Percentiles rank a stretch among this genome's conserved stretches.
These are phyloP conservation scores for Gavia stellata DNA, from an alignment of 2,113 vertebrate genomes.

Conservation along the genomic window DNA sequence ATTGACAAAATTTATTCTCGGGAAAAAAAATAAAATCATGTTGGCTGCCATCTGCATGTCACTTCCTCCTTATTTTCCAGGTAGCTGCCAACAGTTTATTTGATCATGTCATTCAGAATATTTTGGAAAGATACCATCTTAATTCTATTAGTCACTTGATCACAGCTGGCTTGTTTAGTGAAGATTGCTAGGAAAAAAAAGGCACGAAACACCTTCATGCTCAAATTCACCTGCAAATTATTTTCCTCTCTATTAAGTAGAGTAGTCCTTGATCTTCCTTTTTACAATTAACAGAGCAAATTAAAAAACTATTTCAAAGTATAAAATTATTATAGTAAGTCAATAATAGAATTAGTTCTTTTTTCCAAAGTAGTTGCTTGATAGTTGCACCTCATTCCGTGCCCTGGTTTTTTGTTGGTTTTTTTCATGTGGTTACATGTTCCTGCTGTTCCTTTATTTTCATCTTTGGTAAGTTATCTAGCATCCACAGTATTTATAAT, in stretches of 20 bases:
- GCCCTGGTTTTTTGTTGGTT: accelerated
- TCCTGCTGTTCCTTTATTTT: not conserved
- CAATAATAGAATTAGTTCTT: not conserved
- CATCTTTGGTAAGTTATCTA: not conserved
- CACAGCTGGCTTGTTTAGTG: not conserved
- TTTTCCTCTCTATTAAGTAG: not conserved
- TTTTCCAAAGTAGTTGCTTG: not conserved
- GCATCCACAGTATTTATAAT: not conserved
- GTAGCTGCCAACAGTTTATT: not conserved
- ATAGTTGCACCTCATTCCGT: not conserved
- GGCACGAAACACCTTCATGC: not conserved
- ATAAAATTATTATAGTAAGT: not conserved
- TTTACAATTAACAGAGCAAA: not conserved
- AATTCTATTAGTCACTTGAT: not conserved
- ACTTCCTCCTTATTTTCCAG: not conserved
- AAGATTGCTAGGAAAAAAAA: not conserved
- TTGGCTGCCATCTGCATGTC: not conserved
- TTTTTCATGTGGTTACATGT: not conserved
- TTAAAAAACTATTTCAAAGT: not conserved
- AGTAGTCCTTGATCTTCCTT: not conserved
- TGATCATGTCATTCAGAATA: not conserved
- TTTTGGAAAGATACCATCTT: not conserved
- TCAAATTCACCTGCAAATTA: not conserved
- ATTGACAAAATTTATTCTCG: not conserved
- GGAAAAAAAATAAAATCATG: not conserved